Percentiles rank a stretch among this genome's conserved stretches.
These are phyloP conservation scores for Delichon dasypus DNA, from an alignment of 2,797 vertebrate genomes.

Conservation along the genomic window DNA sequence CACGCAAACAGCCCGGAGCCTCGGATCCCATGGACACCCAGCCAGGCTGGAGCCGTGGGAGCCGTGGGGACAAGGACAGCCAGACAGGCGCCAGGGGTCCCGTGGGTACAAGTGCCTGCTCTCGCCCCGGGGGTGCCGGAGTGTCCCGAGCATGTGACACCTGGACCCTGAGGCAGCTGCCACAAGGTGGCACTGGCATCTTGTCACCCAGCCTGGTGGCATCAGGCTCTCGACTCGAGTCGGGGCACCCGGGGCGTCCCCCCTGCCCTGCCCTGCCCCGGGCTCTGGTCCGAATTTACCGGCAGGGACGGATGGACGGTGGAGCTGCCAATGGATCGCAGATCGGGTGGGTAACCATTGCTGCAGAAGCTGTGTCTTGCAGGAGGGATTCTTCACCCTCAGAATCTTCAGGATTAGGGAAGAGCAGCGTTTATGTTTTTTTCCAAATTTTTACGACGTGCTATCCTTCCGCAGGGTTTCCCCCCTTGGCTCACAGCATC, in stretches of 20 bases:
- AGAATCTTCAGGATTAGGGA: background rate
- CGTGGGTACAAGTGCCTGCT: fast-evolving
- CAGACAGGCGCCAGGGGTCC: background rate
- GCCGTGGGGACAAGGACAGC: background rate
- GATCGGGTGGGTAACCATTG: fast-evolving
- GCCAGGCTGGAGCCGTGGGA: background rate
- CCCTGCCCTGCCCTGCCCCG: background rate
- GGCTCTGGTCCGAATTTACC: background rate
- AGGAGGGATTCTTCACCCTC: background rate
- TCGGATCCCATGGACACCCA: background rate
- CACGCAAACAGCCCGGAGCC: background rate
- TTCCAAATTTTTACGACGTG: background rate
- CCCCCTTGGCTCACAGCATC: background rate
- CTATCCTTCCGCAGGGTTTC: background rate
- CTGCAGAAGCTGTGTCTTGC: background rate
- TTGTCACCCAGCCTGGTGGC: background rate
- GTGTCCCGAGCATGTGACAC: fast-evolving
- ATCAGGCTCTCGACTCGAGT: background rate
- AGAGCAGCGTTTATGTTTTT: background rate
- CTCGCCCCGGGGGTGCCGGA: fast-evolving
- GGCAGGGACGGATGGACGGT: fast-evolving
- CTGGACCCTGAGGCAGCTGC: background rate
- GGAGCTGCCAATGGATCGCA: fast-evolving
- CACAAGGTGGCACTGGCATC: constrained; percentile 43
- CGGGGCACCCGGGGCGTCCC: background rate